Conservation (phyloP, 2,888 invertebrate species). For the Mimas tiliae region DNA sequence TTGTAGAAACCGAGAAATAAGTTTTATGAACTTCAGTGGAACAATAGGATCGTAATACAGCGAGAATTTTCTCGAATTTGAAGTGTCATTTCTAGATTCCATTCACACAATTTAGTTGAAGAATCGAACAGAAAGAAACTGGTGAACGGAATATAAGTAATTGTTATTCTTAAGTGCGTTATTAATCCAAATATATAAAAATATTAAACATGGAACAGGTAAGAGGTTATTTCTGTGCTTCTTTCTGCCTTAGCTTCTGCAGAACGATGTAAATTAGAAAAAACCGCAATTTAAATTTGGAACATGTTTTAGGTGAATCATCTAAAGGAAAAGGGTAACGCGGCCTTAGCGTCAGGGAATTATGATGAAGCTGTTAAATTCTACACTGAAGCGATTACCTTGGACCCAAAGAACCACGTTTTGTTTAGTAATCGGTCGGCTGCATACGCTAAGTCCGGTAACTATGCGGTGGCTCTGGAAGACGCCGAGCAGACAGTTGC, state of each 20-base stretch:
- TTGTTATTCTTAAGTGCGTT: constrained; percentile 30
- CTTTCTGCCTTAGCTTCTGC: neutral
- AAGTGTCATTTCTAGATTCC: constrained; percentile 65
- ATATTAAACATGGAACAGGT: constrained; percentile 73
- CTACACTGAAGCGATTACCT: constrained; percentile 92
- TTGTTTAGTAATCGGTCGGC: constrained; percentile 96
- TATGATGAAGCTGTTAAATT: constrained; percentile 91
- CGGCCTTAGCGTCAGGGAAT: constrained; percentile 90
- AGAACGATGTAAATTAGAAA: constrained; percentile 20
- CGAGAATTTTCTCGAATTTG: constrained; percentile 80
- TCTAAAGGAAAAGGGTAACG: constrained; percentile 95
- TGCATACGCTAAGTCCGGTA: constrained; percentile 92
- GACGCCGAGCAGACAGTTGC: constrained; percentile 94
- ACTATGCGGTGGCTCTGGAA: constrained; percentile 89
- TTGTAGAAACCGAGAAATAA: no score
- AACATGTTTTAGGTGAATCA: constrained; percentile 87
- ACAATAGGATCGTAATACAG: constrained; percentile 41
- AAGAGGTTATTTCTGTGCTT: constrained; percentile 67
- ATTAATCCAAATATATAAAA: constrained; percentile 36
- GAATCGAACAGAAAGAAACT: constrained; percentile 24
- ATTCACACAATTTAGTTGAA: neutral
- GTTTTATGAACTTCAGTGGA: constrained; percentile 32
- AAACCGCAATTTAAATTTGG: constrained; percentile 33
- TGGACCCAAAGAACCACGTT: constrained; percentile 94
- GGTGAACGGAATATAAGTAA: constrained; percentile 25